These are phyloP conservation scores for Trissolcus basalis DNA, from an alignment of 1,140 invertebrate species.

Conservation along the genomic window DNA sequence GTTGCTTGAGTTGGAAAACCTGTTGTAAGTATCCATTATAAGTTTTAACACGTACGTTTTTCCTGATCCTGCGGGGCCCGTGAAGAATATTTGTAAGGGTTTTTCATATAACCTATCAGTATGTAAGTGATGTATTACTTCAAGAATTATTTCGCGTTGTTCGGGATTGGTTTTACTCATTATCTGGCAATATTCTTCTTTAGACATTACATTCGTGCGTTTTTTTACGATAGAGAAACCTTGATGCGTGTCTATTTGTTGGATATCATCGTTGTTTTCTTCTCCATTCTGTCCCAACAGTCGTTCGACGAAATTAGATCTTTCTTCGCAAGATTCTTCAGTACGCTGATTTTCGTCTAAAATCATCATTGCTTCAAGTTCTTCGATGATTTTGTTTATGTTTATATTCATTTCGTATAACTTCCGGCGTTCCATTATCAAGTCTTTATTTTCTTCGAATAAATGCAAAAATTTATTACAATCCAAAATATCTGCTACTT, in stretches of 20 bases:
- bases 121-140: not conserved
- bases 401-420: not conserved
- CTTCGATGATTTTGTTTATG: not conserved
- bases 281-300: no score
- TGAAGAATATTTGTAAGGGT: constrained; percentile 60
- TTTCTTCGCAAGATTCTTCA: no score
- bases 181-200: no score
- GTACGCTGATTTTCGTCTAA: not conserved
- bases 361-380: constrained; percentile 8
- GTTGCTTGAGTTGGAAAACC: constrained; percentile 40
- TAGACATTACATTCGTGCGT: no score
- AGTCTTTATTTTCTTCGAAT: constrained; percentile 32
- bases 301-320: no score
- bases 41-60: constrained; percentile 61
- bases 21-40: constrained; percentile 63
- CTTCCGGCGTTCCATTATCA: not conserved
- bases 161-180: no score
- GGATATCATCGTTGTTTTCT: no score
- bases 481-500: constrained; percentile 59
- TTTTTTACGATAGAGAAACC: no score
- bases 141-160: no score
- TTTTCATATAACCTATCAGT: not conserved
- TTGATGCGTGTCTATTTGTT: no score
- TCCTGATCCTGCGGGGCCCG: constrained; percentile 63
- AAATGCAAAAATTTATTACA: constrained; percentile 58